Percentiles rank a stretch among this genome's conserved stretches.
These are phyloP conservation scores for Catamblyrhynchus diadema DNA, from an alignment of 2,797 vertebrate genomes.

Conservation along the genomic window DNA sequence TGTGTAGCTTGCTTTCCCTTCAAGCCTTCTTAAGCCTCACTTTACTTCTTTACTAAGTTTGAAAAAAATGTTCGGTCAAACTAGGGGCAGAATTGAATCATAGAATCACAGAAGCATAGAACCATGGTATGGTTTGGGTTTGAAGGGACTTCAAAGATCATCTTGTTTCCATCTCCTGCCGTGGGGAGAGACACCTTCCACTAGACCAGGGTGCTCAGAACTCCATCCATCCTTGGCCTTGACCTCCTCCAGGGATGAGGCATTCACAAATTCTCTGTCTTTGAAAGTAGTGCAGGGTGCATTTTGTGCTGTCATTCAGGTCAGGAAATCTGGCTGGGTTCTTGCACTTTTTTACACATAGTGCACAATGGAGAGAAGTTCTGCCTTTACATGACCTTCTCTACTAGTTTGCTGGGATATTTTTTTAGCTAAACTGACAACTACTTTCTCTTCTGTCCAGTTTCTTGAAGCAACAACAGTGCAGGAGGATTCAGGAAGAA, in stretches of 20 bases:
- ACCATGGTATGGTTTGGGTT: background rate
- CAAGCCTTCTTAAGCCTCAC: background rate
- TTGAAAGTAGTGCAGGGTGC: background rate
- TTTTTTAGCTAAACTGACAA: background rate
- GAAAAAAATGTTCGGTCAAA: background rate
- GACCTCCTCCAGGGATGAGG: background rate
- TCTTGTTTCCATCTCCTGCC: background rate
- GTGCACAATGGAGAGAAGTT: background rate
- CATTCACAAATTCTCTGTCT: background rate
- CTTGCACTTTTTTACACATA: background rate
- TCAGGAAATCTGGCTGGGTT: background rate
- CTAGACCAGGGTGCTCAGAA: background rate
- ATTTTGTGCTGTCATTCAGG: background rate
- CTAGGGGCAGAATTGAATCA: background rate
- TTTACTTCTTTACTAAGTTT: background rate
- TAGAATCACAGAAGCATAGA: background rate
- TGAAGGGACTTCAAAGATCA: background rate
- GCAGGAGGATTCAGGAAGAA: background rate
- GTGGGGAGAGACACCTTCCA: background rate
- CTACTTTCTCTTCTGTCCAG: background rate
- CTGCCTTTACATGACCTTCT: background rate
- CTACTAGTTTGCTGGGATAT: background rate
- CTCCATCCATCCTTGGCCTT: background rate
- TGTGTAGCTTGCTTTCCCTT: background rate
- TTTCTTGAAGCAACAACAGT: background rate